These are phyloP conservation scores for Felis chaus DNA, from an alignment of 2,113 vertebrate species.

Conservation along the genomic window DNA sequence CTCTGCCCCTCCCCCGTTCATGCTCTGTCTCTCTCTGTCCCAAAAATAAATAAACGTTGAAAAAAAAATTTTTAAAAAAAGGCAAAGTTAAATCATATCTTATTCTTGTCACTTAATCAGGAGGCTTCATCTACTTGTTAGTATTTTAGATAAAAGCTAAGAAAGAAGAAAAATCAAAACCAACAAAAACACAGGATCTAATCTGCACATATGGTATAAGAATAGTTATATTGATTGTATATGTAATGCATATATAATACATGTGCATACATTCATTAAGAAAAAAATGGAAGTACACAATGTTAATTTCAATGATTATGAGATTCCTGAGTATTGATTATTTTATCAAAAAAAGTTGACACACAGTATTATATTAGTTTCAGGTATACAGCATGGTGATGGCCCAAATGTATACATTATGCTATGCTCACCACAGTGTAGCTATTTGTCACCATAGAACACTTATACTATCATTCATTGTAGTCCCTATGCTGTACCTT, in stretches of 20 bases:
- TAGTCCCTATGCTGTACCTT: not conserved
- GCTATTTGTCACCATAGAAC: not conserved
- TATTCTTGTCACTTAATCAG: not conserved
- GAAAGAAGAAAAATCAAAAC: not conserved
- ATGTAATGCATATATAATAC: not conserved
- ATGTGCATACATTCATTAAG: not conserved
- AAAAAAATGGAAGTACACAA: not conserved
- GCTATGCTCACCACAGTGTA: not conserved
- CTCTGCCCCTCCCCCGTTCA: too few species aligned
- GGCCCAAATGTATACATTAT: not conserved
- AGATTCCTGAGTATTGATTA: not conserved
- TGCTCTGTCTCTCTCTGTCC: too few species aligned
- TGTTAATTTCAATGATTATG: not conserved
- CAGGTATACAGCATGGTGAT: not conserved
- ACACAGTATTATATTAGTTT: not conserved
- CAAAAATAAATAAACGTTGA: too few species aligned
- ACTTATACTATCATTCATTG: not conserved
- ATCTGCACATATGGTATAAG: not conserved
- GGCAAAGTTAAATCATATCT: not conserved
- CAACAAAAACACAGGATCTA: not conserved
- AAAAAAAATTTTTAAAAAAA: too few species aligned
- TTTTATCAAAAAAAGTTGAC: not conserved
- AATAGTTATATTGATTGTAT: not conserved
- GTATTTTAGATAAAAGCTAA: not conserved
- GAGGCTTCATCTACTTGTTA: not conserved